Conservation (phyloP, 2,113 vertebrate species). For the Eidolon helvum region DNA sequence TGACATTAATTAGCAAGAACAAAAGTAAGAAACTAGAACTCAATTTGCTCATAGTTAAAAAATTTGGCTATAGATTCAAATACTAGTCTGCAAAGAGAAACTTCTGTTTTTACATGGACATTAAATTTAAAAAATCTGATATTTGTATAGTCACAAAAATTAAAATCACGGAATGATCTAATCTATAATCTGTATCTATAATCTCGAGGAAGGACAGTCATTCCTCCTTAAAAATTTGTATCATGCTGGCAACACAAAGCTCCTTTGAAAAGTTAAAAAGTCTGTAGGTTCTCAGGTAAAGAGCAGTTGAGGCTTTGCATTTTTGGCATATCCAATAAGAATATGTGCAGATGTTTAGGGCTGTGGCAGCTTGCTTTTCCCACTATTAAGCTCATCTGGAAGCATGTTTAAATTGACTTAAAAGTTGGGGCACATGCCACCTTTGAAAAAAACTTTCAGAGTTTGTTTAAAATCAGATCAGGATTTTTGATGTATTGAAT, state of each 20-base stretch:
- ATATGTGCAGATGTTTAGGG: not conserved
- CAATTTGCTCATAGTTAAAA: not conserved
- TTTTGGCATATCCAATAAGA: not conserved
- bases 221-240: not conserved
- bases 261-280: not conserved
- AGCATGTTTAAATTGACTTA: not conserved
- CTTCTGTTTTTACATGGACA: not conserved
- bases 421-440: not conserved
- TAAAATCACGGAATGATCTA: not conserved
- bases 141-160: not conserved
- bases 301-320: not conserved
- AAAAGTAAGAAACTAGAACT: not conserved
- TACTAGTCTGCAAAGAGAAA: not conserved
- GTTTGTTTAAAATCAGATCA: not conserved
- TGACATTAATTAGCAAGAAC: not conserved
- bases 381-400: not conserved
- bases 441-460: not conserved
- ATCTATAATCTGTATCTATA: not conserved
- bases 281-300: not conserved
- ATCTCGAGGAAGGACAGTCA: not conserved
- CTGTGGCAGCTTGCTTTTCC: not conserved
- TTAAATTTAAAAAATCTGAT: not conserved
- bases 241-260: not conserved
- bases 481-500: not conserved
- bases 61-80: not conserved